Evolutionary conservation across 2,113 vertebrate species (phyloP), one percentile per base, ranked within the genome.

Genomic region (Protobothrops mucrosquamatus): DNA sequence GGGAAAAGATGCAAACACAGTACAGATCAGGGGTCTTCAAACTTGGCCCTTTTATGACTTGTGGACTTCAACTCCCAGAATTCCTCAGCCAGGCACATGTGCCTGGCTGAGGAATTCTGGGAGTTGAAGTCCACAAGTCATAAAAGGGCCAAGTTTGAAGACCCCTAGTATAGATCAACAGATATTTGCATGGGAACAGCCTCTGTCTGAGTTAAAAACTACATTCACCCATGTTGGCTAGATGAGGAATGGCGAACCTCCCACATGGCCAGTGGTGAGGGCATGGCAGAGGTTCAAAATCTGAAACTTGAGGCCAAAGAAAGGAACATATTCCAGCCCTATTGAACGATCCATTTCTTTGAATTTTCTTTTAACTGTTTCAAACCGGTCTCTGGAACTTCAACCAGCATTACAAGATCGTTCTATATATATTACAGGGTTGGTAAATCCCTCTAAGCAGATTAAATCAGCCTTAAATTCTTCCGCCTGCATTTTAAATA

Each of bases 391-490:
- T 61, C 93, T 89, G 46, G 74, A 56, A 64, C 89, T 0, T 90
- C 93, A 89, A 46, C 12, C 39, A 59, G 51, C 34, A 92, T 22
- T 7, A n/a, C 69, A 93, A 93, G 85, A 90, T 91, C 88, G 52
- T 92, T 85, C 11, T 89, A 15, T 54, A n/a, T n/a, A 29, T 0
- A 89, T 11, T 1, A 89, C 93, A 81, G 92, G 91, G 95, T 95
- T 74, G 95, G 94, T 94, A 94, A 97, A 92, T 95, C 93, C 91
- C 85, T 93, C 89, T 98, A 98, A 98, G 97, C 51, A 96, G 98
- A 97, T 97, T 98, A 98, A 56, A 74, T 64, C 1, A 7, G 51
- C 39, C 59, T 10, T 46, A 51, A 88, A 87, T 74, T 43, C 46
- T 57, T 85, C 56, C 64, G 89, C 20, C n/a, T 51, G 0, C 0